Conservation (phyloP, 2,888 invertebrate genomes). For the Idaea dimidiata region DNA sequence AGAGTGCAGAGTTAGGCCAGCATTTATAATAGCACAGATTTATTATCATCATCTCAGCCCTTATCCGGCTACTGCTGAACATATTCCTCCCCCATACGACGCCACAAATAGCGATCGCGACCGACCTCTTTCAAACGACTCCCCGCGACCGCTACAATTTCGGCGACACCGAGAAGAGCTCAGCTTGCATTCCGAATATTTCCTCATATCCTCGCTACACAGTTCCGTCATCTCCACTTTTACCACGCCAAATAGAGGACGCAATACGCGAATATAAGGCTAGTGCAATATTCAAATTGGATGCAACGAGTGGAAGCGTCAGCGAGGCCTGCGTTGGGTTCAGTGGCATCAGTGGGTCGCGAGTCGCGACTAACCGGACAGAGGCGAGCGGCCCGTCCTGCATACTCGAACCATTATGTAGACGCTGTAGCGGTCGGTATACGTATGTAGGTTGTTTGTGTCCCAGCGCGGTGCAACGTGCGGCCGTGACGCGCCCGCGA, state of each 20-base stretch:
- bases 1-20: neutral
- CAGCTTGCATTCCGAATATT: too few species aligned
- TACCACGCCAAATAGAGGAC: neutral
- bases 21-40: too few species aligned
- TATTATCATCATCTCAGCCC: too few species aligned
- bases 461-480: conserved; percentile 61
- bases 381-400: conserved; percentile 59
- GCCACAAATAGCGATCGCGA: too few species aligned
- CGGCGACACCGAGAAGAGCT: too few species aligned
- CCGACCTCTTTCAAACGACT: too few species aligned
- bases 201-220: too few species aligned
- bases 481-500: conserved; percentile 70
- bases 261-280: neutral
- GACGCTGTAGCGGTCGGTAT: conserved; percentile 41
- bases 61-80: too few species aligned
- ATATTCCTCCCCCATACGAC: too few species aligned
- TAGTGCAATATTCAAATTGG: conserved; percentile 7
- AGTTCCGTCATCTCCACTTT: too few species aligned
- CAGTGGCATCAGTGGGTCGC: conserved; percentile 57
- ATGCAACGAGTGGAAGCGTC: neutral
- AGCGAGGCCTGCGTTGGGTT: conserved; percentile 34
- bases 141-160: too few species aligned
- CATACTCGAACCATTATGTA: conserved; percentile 65
- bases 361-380: conserved; percentile 66
- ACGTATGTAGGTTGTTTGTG: conserved; percentile 70